Base-by-base conservation (phyloP, 2,113 vertebrate genomes). In the Pagrus major region DNA sequence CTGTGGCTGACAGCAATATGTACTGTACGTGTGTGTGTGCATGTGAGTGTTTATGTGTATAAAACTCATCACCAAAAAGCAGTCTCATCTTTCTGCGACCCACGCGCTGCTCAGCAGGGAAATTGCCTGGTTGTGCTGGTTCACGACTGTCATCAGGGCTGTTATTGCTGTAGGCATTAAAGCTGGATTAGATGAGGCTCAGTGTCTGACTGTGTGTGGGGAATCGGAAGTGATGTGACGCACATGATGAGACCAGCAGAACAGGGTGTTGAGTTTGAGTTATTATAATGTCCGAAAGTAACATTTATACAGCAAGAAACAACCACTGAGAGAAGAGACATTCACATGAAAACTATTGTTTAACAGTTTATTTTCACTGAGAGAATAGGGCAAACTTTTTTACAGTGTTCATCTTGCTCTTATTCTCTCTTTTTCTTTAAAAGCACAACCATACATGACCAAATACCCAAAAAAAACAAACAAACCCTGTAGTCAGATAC, bases 171-270 rank as follows among this genome's bases (percentile, higher is more conserved):
- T 63, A 31, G 15, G 29, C 29, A 39, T 74, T 75, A 81, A 41
- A 78, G n/a, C 16, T 10, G 65, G 77, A 87, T 87, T 81, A 85
- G 56, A 74, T 9, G 63, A 82, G 47, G 75, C 83, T 89, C 63
- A 74, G 54, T n/a, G 37, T 76, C 47, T 56, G 56, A 56, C 64
- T 16, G 71, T 66, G 76, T 82, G 31, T 70, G 80, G n/a, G 66
- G 60, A 78, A 58, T 70, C 67, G 29, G 81, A 68, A 69, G 64
- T 77, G 75, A 84, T 58, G 72, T 63, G 37, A 76, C 11, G 29
- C 68, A 79, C n/a, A 42, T 23, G 51, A 3, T n/a, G 31, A 5
- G 5, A 33, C 54, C 21, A 76, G 23, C 51, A 65, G 12, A 49
- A 42, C 44, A n/a, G n/a, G 21, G 18, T 18, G 37, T 6, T 71